Evolutionary conservation across 2,113 vertebrate genomes (phyloP), one percentile per base, ranked within the genome.

Genomic region (Triplophysa dalaica): DNA sequence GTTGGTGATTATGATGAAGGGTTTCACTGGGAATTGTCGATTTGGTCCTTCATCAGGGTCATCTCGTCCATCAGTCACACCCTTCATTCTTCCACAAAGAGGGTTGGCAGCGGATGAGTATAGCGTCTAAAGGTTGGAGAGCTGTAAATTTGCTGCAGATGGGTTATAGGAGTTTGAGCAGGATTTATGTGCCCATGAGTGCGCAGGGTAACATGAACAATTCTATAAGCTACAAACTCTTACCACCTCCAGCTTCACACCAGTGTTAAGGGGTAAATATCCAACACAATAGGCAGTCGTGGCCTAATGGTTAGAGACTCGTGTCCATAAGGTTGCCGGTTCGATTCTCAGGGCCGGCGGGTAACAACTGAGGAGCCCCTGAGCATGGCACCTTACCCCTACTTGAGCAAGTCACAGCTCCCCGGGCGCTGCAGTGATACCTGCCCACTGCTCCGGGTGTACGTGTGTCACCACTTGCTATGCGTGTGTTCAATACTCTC

Each of bases 1-100:
- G 52, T n/a, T 74, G 81, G 73, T 45, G 60, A 77, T 80, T 78
- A 78, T 85, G 81, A 85, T 81, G 60, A 83, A 81, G 77, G 67
- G 81, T 74, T 75, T 77, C 77, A 70, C 68, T 13, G 48, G 68
- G 68, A 74, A 77, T 58, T 74, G 74, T 62, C 38, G 26, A 78
- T 76, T 70, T 73, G 65, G 58, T 77, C 63, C 68, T 69, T 75
- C 78, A 76, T 83, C 75, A 83, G 26, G 61, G 74, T 80, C 67
- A 70, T 26, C n/a, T 75, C 26, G 43, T 45, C 82, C 75, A 84
- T 84, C 79, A 58, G 82, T 84, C 82, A 81, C 81, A 63, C 78
- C 75, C 29, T n/a, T 69, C 22, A 73, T 74, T 73, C 78, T 69
- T 56, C 65, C 29, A 26, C 45, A 73, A 21, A 61, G 62, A 48